A percentile compares a stretch with the other conserved stretches of the same genome.
phyloP scores from a whole-genome alignment of 2,797 vertebrate genomes.

The Morelia viridis region DNA sequence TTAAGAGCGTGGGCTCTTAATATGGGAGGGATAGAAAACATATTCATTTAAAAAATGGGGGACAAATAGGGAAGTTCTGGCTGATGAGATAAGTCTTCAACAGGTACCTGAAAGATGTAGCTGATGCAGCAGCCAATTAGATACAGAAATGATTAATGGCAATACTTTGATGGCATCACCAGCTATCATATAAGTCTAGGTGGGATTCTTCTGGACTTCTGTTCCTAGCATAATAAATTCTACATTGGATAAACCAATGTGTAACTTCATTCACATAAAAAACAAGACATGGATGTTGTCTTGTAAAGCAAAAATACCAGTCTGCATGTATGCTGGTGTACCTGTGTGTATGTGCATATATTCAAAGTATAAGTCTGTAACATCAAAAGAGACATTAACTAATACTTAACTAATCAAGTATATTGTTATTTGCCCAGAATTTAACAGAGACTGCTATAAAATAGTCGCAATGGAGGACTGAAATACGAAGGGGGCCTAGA shows the following conservation, averaged over 20 bases:
- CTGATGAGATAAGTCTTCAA: too few relatives aligned
- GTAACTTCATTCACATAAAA: background rate
- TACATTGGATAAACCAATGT: too few relatives aligned
- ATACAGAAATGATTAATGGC: background rate
- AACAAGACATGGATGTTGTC: background rate
- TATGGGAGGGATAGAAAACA: background rate
- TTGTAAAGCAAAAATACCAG: too few relatives aligned
- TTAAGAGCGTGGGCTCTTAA: background rate
- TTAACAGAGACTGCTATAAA: background rate
- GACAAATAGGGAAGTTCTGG: background rate
- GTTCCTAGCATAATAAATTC: background rate
- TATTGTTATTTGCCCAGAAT: background rate
- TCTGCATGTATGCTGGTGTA: background rate
- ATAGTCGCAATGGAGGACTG: background rate
- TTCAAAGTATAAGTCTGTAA: background rate
- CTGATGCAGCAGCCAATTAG: background rate
- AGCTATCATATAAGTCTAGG: background rate
- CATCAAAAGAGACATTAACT: background rate
- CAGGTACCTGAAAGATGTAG: background rate
- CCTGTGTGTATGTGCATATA: background rate
- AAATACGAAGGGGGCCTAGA: background rate
- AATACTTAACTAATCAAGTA: background rate
- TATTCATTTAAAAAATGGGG: too few relatives aligned
- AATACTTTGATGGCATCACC: background rate
- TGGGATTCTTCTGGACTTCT: background rate